Conservation (phyloP, 2,113 vertebrate genomes). For the Xiphophorus couchianus region DNA sequence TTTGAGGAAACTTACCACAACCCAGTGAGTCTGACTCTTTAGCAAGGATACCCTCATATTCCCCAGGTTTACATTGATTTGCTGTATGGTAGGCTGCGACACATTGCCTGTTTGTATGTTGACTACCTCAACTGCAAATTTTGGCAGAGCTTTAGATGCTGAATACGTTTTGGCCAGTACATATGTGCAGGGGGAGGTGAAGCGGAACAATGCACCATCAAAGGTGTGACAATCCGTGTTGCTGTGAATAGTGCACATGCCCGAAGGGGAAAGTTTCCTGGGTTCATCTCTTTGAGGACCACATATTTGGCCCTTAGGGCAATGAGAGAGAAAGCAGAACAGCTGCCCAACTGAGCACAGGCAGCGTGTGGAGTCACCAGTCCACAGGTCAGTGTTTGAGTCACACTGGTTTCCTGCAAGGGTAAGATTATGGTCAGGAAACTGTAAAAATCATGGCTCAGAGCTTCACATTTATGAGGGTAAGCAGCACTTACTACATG, state of each 20-base stretch:
- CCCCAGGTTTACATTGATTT: constrained; percentile 73
- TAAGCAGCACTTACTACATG: constrained; percentile 72
- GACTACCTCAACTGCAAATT: constrained; percentile 83
- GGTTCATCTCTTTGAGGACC: constrained; percentile 51
- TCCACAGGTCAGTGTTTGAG: constrained; percentile 77
- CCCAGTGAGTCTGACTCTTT: constrained; percentile 68
- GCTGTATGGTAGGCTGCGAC: constrained; percentile 70
- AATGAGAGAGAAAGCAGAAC: constrained; percentile 71
- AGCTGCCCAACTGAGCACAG: constrained; percentile 78
- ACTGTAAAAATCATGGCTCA: background rate
- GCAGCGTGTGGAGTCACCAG: constrained; percentile 78
- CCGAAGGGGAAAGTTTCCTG: constrained; percentile 34
- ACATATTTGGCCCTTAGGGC: constrained; percentile 73
- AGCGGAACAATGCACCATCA: constrained; percentile 81
- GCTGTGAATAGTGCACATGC: constrained; percentile 78
- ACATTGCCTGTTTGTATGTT: constrained; percentile 73
- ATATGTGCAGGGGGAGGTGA: constrained; percentile 83
- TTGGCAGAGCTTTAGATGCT: constrained; percentile 64
- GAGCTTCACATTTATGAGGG: background rate
- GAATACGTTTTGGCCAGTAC: constrained; percentile 81
- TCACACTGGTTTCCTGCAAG: constrained; percentile 74
- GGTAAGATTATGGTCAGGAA: background rate
- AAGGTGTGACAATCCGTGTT: constrained; percentile 83
- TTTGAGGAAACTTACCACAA: constrained; percentile 79
- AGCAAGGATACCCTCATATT: constrained; percentile 72